Evolutionary conservation across 1,140 invertebrate species (phyloP).

Genomic region (Armadillidium nasatum): DNA sequence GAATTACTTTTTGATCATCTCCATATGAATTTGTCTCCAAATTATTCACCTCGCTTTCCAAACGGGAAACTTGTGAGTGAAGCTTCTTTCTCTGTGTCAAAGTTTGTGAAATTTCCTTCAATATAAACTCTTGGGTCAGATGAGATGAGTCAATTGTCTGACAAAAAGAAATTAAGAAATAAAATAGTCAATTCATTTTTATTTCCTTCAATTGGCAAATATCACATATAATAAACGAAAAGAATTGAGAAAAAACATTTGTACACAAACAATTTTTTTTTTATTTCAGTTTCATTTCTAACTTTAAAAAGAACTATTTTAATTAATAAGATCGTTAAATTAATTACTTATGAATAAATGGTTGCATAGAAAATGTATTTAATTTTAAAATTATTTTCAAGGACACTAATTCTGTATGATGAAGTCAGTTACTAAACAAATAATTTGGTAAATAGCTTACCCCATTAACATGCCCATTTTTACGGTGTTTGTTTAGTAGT

Average conservation of each 20-base stretch:
- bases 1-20: conserved; percentile 48
- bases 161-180: too few relatives aligned
- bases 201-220: too few relatives aligned
- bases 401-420: too few relatives aligned
- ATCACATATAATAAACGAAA: too few relatives aligned
- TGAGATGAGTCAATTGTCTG: conserved; percentile 41
- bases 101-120: conserved; percentile 78
- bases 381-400: too few relatives aligned
- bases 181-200: too few relatives aligned
- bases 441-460: conserved; percentile 41
- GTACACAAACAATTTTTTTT: too few relatives aligned
- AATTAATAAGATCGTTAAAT: too few relatives aligned
- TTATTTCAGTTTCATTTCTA: too few relatives aligned
- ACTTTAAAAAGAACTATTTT: too few relatives aligned
- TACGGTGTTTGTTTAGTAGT: conserved; percentile 61
- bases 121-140: conserved; percentile 64
- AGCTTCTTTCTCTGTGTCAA: conserved; percentile 72
- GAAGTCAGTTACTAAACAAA: too few relatives aligned
- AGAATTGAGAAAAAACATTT: too few relatives aligned
- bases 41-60: conserved; percentile 67
- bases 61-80: conserved; percentile 66
- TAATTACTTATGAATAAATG: background rate
- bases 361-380: background rate
- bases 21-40: conserved; percentile 63
- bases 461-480: conserved; percentile 49